Base-by-base conservation (phyloP, 1,140 invertebrate species). In the Drosophila sechellia region DNA sequence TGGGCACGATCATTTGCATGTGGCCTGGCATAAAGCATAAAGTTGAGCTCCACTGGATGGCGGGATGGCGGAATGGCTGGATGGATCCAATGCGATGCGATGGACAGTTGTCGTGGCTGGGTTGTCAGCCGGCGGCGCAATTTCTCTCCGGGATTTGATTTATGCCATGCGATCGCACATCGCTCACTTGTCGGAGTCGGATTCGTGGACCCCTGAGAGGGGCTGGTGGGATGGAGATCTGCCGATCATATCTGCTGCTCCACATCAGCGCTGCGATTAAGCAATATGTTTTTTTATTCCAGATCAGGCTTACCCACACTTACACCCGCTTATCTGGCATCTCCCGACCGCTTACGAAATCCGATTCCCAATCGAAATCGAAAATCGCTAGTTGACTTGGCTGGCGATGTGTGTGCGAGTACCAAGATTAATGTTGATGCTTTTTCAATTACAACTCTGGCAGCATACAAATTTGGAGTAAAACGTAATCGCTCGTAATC, bases 361-460 rank as follows among this genome's bases (percentile, higher is more conserved):
- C 68, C 68, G 66, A 71, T 70, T 70, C 66, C 66, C 50, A 70
- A 70, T 71, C 68, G 68, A 71, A 71, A 71, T 71, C 68, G 68
- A 71, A 71, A 71, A 70, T 70, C 66, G 43, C 58, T 17, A 48
- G 61, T 42, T 27, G 17, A 66, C 63, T 53, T 13, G 55, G 55
- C 59, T 56, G 75, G 73, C 71, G 76, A 89, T 84, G 76, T 89
- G 78, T 65, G 65, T 73, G 81, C 66, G 48, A 68, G 71, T 84
- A 91, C 90, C 72, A 91, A 91, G 90, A 91, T 91, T 91, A 91
- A 91, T 91, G 90, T 91, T 91, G 90, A 91, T 91, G 90, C 90
- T 90, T 91, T 91, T 91, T 91, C 90, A 91, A 91, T 91, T 91
- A 91, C 90, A 90, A 87, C 81, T 79, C 70, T 90, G 86, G 81